Percentiles rank a stretch among this genome's conserved stretches.
These are phyloP conservation scores for Forbesichthys papilliferus DNA, from an alignment of 2,113 vertebrate genomes.

Conservation along the genomic window DNA sequence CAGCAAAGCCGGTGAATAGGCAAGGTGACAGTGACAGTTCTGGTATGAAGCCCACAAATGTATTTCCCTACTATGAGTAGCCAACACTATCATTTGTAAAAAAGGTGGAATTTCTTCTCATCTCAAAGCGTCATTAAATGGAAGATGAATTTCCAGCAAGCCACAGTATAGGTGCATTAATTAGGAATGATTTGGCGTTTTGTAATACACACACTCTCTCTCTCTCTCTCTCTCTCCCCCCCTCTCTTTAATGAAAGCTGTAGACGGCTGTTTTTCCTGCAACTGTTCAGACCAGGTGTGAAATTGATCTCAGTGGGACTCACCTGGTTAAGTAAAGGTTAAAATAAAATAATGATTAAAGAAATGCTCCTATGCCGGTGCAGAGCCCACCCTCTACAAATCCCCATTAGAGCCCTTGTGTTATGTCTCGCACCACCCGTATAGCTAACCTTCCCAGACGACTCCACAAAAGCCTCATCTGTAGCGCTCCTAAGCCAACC, in stretches of 20 bases:
- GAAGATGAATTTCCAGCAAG: not conserved
- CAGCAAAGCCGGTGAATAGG: too few species aligned
- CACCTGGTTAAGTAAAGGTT: constrained; percentile 62
- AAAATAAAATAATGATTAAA: constrained; percentile 38
- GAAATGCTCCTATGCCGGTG: not conserved
- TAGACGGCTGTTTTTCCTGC: constrained; percentile 31
- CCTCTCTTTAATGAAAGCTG: constrained; percentile 32
- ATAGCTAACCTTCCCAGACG: too few species aligned
- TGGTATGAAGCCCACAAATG: not conserved
- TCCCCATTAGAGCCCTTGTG: too few species aligned
- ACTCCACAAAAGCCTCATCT: too few species aligned
- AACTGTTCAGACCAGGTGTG: constrained; percentile 50
- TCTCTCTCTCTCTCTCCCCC: constrained; percentile 4
- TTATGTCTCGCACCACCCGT: too few species aligned
- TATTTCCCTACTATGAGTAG: not conserved
- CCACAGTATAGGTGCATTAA: not conserved
- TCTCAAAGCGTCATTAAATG: too few species aligned
- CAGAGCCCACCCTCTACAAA: too few species aligned
- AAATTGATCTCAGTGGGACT: constrained; percentile 57
- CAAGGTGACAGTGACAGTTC: not conserved
- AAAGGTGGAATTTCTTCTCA: too few species aligned
- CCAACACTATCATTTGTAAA: too few species aligned
- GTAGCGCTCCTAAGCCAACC: too few species aligned
- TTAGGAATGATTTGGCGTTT: not conserved
- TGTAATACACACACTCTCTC: not conserved